Percentiles rank a stretch among this genome's conserved stretches.
phyloP scores from a whole-genome alignment of 2,113 vertebrate genomes.

The Antechinus stuartii region DNA sequence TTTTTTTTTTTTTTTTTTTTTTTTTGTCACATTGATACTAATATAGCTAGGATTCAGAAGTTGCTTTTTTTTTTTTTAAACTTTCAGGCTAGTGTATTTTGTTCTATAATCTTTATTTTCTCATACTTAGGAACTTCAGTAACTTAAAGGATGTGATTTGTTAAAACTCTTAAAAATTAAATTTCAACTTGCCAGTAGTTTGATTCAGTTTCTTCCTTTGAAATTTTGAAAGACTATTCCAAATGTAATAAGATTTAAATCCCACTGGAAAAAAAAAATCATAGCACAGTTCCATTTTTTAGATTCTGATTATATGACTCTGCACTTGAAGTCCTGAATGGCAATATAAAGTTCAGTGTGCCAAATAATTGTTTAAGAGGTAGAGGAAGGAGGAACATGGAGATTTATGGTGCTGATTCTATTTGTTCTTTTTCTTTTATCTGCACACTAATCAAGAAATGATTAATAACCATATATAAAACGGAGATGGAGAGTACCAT shows the following conservation, averaged over 20 bases:
- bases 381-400: background rate
- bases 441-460: background rate
- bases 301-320: background rate
- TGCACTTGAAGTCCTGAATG: background rate
- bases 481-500: background rate
- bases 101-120: background rate
- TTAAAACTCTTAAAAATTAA: background rate
- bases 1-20: background rate
- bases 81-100: background rate
- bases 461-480: background rate
- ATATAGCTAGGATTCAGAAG: background rate
- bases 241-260: background rate
- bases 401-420: background rate
- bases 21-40: background rate
- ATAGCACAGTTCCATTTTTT: background rate
- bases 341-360: background rate
- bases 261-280: background rate
- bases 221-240: background rate
- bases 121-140: background rate
- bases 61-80: background rate
- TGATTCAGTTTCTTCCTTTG: background rate
- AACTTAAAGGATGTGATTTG: background rate
- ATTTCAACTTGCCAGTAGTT: background rate
- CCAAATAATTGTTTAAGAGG: background rate
- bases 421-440: background rate